phyloP scores from a whole-genome alignment of 2,888 invertebrate genomes.

The Sarcophaga carnaria region DNA sequence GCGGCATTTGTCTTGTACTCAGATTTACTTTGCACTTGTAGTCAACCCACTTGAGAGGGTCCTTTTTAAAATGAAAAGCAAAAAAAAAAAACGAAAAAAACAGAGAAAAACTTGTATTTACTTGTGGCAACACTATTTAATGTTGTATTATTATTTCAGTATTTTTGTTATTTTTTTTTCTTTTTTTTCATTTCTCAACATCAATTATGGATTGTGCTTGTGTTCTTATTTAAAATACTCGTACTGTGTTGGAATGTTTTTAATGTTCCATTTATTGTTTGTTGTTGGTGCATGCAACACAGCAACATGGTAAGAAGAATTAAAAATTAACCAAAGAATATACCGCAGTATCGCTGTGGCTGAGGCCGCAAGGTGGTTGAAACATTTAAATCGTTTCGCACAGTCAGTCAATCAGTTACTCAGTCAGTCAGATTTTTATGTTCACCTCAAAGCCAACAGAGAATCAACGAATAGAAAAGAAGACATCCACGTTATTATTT shows the following conservation, averaged over 20 bases:
- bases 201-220: too few relatives aligned
- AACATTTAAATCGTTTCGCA: neutral
- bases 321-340: neutral
- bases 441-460: too few relatives aligned
- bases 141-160: conserved; percentile 22
- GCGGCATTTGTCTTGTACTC: conserved; percentile 19
- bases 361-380: neutral
- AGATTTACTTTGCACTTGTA: conserved; percentile 54
- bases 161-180: too few relatives aligned
- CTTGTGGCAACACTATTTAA: conserved; percentile 57
- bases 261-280: too few relatives aligned
- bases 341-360: neutral
- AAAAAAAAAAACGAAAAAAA: neutral
- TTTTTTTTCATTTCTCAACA: too few relatives aligned
- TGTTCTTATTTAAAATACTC: too few relatives aligned
- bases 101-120: conserved; percentile 33
- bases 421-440: too few relatives aligned
- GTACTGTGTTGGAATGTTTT: too few relatives aligned
- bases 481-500: too few relatives aligned
- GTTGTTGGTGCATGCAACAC: neutral
- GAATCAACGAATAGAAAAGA: too few relatives aligned
- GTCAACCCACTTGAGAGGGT: conserved; percentile 55
- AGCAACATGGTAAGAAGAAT: neutral
- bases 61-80: conserved; percentile 49
- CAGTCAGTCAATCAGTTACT: neutral